These are phyloP conservation scores for Tiliqua scincoides DNA, from an alignment of 2,113 vertebrate species.

Conservation along the genomic window DNA sequence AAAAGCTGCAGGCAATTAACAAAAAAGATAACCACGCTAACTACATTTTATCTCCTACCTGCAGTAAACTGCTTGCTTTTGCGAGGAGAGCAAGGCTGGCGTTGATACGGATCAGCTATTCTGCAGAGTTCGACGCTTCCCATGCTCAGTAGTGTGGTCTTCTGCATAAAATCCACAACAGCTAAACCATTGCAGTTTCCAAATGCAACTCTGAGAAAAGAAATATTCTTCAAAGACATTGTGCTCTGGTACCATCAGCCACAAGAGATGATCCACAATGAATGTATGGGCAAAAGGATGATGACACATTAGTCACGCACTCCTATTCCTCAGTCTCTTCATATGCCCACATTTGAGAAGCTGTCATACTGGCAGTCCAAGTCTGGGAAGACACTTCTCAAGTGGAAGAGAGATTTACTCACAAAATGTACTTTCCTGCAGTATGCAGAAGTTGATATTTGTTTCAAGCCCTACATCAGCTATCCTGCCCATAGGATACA, in stretches of 20 bases:
- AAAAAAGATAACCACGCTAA: conserved; percentile 47
- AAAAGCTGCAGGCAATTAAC: conserved; percentile 64
- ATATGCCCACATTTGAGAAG: too few species aligned
- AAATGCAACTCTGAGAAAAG: conserved; percentile 86
- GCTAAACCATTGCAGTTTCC: conserved; percentile 94
- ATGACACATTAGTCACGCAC: too few species aligned
- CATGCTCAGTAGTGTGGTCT: conserved; percentile 91
- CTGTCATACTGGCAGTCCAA: too few species aligned
- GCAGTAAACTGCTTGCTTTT: conserved; percentile 94
- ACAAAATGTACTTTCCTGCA: too few species aligned
- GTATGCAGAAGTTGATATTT: too few species aligned
- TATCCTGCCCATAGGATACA: too few species aligned
- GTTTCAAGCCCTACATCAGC: too few species aligned
- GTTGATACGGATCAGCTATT: conserved; percentile 90
- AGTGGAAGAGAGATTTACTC: too few species aligned
- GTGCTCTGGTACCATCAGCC: not conserved
- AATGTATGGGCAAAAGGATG: not conserved
- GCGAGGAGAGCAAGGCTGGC: conserved; percentile 92
- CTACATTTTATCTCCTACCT: conserved; percentile 80
- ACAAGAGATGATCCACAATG: not conserved
- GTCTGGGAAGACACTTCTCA: too few species aligned
- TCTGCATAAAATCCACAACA: conserved; percentile 96
- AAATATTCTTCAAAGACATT: conserved; percentile 31
- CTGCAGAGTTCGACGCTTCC: conserved; percentile 91
- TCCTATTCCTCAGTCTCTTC: not conserved